A percentile compares a stretch with the other conserved stretches of the same genome.
Conservation (phyloP, 2,113 vertebrate genomes). For the Pituophis catenifer region DNA sequence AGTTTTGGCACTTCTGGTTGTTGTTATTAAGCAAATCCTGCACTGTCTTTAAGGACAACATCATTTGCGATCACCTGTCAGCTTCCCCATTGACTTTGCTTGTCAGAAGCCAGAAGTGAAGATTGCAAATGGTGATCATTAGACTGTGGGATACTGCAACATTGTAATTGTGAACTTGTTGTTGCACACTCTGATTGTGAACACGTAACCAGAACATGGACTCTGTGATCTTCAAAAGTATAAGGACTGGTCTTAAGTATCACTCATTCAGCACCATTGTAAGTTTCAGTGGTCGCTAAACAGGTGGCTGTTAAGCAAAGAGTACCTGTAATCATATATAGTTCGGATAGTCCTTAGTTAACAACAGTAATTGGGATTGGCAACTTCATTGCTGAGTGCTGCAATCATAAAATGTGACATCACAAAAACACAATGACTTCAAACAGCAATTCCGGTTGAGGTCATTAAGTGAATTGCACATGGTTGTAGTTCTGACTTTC, state of each 20-base stretch:
- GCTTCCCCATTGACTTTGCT: not conserved
- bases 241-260: not conserved
- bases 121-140: not conserved
- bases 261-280: not conserved
- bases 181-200: not conserved
- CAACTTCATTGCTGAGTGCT: not conserved
- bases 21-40: not conserved
- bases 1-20: not conserved
- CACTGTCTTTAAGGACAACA: not conserved
- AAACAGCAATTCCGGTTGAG: not conserved
- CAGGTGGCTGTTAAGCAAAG: not conserved
- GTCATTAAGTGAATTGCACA: not conserved
- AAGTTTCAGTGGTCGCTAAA: not conserved
- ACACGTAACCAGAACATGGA: not conserved
- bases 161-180: not conserved
- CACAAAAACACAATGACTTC: not conserved
- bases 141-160: not conserved
- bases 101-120: not conserved
- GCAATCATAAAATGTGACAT: not conserved
- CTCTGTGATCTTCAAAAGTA: not conserved
- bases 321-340: not conserved
- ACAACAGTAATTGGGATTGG: not conserved
- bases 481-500: not conserved
- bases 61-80: not conserved
- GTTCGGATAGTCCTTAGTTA: not conserved